Conservation (phyloP, 1,140 invertebrate genomes). For the Thaumetopoea pityocampa region DNA sequence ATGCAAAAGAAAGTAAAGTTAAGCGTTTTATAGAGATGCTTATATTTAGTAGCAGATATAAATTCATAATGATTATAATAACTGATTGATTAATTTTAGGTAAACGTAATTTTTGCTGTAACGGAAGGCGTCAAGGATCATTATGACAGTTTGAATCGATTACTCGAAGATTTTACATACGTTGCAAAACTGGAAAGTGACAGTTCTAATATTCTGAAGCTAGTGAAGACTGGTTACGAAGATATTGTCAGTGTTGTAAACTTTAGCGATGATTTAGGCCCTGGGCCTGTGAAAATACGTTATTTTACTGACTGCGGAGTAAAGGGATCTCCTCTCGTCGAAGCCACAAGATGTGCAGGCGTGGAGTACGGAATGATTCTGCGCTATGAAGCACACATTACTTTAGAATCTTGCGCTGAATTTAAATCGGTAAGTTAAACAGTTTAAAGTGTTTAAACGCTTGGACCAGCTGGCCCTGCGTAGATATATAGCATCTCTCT, state of each 20-base stretch:
- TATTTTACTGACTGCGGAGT: conserved; percentile 78
- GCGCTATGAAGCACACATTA: conserved; percentile 77
- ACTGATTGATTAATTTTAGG: conserved; percentile 46
- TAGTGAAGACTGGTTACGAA: conserved; percentile 78
- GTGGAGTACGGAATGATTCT: conserved; percentile 76
- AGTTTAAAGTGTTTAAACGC: neutral
- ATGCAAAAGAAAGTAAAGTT: too few species aligned
- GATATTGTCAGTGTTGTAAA: conserved; percentile 76
- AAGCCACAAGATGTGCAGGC: conserved; percentile 73
- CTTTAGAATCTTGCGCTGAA: conserved; percentile 68
- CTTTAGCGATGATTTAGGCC: conserved; percentile 74
- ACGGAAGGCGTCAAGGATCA: conserved; percentile 72
- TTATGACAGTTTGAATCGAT: conserved; percentile 73
- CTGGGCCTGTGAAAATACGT: conserved; percentile 69
- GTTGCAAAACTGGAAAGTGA: conserved; percentile 77
- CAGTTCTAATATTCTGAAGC: conserved; percentile 79
- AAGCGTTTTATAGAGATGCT: too few species aligned
- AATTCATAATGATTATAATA: too few species aligned
- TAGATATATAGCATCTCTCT: too few species aligned
- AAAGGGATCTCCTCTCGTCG: conserved; percentile 52
- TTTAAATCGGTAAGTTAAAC: conserved; percentile 50
- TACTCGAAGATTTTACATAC: conserved; percentile 76
- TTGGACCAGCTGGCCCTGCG: too few species aligned
- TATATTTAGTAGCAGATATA: too few species aligned
- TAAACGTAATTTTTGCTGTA: conserved; percentile 80